Evolutionary conservation across 1,140 invertebrate genomes (phyloP).

Genomic region (Ruditapes philippinarum): DNA sequence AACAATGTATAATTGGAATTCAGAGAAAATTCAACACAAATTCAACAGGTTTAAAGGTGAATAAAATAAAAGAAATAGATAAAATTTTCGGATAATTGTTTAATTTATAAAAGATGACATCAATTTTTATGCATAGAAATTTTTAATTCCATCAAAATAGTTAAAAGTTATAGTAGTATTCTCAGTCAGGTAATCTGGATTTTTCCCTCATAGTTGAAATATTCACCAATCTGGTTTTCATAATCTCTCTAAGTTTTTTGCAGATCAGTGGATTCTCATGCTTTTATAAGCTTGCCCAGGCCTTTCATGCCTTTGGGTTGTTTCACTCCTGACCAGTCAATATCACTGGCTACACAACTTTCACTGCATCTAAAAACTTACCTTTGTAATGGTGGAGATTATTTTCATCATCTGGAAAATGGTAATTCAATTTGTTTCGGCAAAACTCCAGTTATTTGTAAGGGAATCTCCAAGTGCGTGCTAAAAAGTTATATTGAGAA

Average conservation of each 20-base stretch:
- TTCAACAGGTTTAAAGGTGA: too few species aligned
- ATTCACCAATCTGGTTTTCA: slow-evolving; percentile 31
- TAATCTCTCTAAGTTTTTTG: slow-evolving; percentile 36
- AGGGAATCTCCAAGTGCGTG: slow-evolving; percentile 45
- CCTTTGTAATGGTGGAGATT: neutral
- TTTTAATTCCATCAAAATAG: slow-evolving; percentile 34
- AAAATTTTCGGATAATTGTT: too few species aligned
- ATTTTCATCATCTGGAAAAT: neutral
- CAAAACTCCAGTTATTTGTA: slow-evolving; percentile 47
- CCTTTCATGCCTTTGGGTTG: slow-evolving; percentile 40
- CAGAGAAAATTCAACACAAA: too few species aligned
- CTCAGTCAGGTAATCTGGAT: slow-evolving; percentile 2
- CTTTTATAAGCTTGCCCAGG: slow-evolving; percentile 39
- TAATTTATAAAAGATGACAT: too few species aligned
- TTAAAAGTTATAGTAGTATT: neutral
- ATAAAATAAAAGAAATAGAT: too few species aligned
- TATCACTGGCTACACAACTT: neutral
- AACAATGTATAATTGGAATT: too few species aligned
- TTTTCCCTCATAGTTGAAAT: slow-evolving; percentile 39
- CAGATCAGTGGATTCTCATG: neutral
- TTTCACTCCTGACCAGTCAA: neutral
- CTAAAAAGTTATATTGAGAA: neutral
- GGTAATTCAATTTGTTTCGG: slow-evolving; percentile 27
- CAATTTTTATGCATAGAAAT: too few species aligned
- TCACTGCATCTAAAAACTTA: neutral